These are phyloP conservation scores for Dinocampus coccinellae DNA, from an alignment of 2,888 invertebrate genomes.

Conservation along the genomic window DNA sequence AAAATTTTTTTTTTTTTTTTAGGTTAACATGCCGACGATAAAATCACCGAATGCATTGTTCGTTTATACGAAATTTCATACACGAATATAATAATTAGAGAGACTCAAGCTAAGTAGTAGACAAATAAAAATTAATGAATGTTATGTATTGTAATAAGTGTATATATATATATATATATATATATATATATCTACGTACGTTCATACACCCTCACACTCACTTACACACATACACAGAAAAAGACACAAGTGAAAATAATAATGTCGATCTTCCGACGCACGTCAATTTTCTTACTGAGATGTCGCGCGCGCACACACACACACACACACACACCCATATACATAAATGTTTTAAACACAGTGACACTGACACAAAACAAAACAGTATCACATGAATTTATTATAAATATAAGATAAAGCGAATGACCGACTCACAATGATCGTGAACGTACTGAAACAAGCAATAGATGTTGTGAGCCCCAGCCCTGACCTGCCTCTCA, in stretches of 20 bases:
- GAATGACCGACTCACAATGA: conserved; percentile 32
- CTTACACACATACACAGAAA: background rate
- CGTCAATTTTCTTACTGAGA: background rate
- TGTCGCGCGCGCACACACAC: background rate
- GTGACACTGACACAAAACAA: background rate
- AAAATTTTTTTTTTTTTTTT: background rate
- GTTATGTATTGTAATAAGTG: background rate
- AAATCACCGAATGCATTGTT: conserved; percentile 3
- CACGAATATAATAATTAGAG: background rate
- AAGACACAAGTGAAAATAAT: background rate
- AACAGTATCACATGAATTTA: background rate
- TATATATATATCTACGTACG: background rate
- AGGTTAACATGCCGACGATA: background rate
- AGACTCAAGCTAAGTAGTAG: background rate
- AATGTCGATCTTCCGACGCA: conserved; percentile 7
- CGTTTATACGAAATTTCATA: background rate
- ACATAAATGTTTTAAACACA: too few relatives aligned
- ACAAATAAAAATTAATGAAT: background rate
- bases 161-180: background rate
- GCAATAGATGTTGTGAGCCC: conserved; percentile 48
- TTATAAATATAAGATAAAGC: background rate
- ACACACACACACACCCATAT: background rate
- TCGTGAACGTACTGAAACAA: conserved; percentile 49
- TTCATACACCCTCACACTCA: background rate
- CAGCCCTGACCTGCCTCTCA: conserved; percentile 63